These are phyloP conservation scores for Archips xylosteana DNA, from an alignment of 2,888 invertebrate species.

Conservation along the genomic window DNA sequence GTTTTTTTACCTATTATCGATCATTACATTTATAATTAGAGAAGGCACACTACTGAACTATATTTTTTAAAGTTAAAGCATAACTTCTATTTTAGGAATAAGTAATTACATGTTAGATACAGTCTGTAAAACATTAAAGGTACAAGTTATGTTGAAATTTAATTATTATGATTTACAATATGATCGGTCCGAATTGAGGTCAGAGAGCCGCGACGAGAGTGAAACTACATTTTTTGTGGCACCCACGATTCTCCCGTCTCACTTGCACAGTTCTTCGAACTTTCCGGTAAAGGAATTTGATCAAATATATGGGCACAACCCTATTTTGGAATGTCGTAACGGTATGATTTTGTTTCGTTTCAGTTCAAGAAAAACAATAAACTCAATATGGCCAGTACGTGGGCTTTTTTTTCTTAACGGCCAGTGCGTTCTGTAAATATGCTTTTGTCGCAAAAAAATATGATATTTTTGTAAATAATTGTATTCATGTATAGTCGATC, in stretches of 20 bases:
- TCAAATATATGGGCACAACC: conserved; percentile 24
- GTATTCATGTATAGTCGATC: too few relatives aligned
- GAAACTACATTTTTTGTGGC: conserved; percentile 65
- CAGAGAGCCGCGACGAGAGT: conserved; percentile 58
- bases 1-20: not conserved
- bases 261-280: conserved; percentile 48
- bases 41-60: too few relatives aligned
- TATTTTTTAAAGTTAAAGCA: too few relatives aligned
- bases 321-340: conserved; percentile 5
- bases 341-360: not conserved
- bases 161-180: conserved; percentile 58
- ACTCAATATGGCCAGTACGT: conserved; percentile 4
- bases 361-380: not conserved
- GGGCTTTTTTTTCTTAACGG: not conserved
- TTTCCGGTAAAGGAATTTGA: conserved; percentile 36
- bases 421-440: not conserved
- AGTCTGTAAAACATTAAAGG: conserved; percentile 10
- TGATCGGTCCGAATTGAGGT: conserved; percentile 51
- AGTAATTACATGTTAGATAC: conserved; percentile 17
- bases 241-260: conserved; percentile 31
- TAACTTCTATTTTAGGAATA: conserved; percentile 3
- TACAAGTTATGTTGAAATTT: conserved; percentile 54
- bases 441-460: too few relatives aligned
- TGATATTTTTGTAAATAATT: too few relatives aligned
- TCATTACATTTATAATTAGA: not conserved